Base-by-base conservation (phyloP, 37 sponge, comb jelly and placozoan species). In the Haliclona indistincta region DNA sequence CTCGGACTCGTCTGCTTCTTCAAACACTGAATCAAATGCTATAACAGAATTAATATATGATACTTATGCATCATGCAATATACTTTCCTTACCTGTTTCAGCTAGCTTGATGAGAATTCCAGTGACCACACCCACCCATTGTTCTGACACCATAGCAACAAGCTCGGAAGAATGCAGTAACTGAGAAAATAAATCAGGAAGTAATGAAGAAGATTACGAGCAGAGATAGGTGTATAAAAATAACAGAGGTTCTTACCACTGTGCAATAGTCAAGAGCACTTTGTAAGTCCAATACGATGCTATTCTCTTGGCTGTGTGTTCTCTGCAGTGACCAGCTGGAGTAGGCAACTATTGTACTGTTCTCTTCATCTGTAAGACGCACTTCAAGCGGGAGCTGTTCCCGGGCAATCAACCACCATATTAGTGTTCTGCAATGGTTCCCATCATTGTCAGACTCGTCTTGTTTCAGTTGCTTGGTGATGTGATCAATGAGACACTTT, bases 231-330 rank as follows among this genome's bases (percentile, higher is more conserved):
- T 11, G 22, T 65, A 8, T 65, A 29, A 32, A 65, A 6, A 23
- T 56, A 33, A 25, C 32, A 28, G 15, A 36, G 41, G 61, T 23
- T 0, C 78, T 63, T 78, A 72, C 79, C 68, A 85, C 44, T 43
- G 79, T 40, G 20, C 78, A 78, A 43, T 55, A 77, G 68, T 85
- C 86, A 28, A 85, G 19, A 0, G 79, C 53, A 6, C 26, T 37
- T 37, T 67, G 53, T 33, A 78, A 54, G 2, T 32, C 38, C 51
- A 83, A 23, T 23, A 54, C 47, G 35, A 53, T 37, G 32, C 23
- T 75, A 0, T 60, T 38, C 37, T 39, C 22, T 22, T 26, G 35
- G 22, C 28, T 11, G 64, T 13, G 38, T 29, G 49, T 7, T 19
- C 53, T 54, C 20, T 8, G 34, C 37, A 85, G 8, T 3, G 66